phyloP scores from a whole-genome alignment of 1,140 invertebrate species.

The Zaprionus taronus region DNA sequence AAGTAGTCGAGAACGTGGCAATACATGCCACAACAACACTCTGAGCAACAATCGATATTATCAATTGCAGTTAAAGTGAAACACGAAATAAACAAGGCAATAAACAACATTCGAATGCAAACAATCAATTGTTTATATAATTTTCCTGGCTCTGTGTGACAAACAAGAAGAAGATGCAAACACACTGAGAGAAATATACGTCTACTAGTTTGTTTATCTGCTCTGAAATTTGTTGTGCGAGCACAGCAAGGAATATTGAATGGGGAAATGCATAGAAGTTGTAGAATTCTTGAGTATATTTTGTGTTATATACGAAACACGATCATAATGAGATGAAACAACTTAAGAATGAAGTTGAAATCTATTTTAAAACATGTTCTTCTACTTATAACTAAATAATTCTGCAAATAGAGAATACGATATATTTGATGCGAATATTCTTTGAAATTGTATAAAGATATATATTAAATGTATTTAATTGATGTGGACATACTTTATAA shows the following conservation, averaged over 20 bases:
- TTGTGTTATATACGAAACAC: background rate
- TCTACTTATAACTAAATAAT: no score
- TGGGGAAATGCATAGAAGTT: background rate
- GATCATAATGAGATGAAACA: no score
- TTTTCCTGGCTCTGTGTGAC: background rate
- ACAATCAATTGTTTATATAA: slow-evolving; percentile 41
- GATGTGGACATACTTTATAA: background rate
- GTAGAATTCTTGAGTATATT: background rate
- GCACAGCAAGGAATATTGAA: background rate
- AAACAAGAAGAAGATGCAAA: slow-evolving; percentile 5
- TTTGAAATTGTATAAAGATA: no score
- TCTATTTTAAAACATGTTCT: no score
- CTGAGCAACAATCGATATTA: slow-evolving; percentile 36
- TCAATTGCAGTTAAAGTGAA: slow-evolving; percentile 37
- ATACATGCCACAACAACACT: background rate
- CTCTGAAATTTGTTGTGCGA: background rate
- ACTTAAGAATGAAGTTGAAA: no score
- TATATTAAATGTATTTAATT: no score
- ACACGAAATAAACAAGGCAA: slow-evolving; percentile 14
- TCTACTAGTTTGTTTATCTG: background rate
- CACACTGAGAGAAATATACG: slow-evolving; percentile 16
- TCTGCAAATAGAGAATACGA: no score
- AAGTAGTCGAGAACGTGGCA: slow-evolving; percentile 16
- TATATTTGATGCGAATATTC: no score
- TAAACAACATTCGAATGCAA: slow-evolving; percentile 8